Base-by-base conservation (phyloP, 35 echinoderm and acorn worm species). In the Holothuria glaberrima region DNA sequence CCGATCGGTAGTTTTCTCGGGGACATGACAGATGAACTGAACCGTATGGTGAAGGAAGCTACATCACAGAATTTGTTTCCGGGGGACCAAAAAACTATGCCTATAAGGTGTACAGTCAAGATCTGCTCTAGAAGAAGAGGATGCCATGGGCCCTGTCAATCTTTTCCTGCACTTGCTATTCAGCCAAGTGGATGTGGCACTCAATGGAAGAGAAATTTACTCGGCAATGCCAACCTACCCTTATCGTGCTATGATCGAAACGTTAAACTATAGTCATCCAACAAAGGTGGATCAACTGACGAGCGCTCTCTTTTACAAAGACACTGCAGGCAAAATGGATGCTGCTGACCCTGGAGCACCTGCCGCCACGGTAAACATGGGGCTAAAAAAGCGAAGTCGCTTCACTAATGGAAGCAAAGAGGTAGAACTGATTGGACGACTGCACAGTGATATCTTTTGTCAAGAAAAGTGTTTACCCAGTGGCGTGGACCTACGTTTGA, bases 391-490 rank as follows among this genome's bases (percentile, higher is more conserved):
- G 16, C 16, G 50, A 54, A 54, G 50, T 54, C 50, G 16, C 1
- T 79, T 65, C 25, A 30, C 72, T 5, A 63, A 63, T 14, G 21
- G 22, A 22, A 92, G 84, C 75, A 27, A n/a, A 48, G 5, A 30
- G 61, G 29, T n/a, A n/a, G 22, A 92, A 84, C 54, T 75, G 88
- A 64, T 91, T n/a, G 93, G 93, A 14, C 83, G 84, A 48, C 52
- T 94, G 30, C 89, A 94, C 66, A 69, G 54, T 48, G 91, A 92
- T 29, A 94, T 94, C 59, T 88, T 94, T 60, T 86, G 85, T 61
- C 92, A 94, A 86, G 88, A 94, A 57, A 67, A 80, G n/a, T 32
- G 76, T 65, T 59, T 90, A 30, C 81, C 90, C 17, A 81, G 45
- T 26, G 87, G 68, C 18, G 88, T 94, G 20, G 80, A 90, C 57